Evolutionary conservation across 2,797 vertebrate genomes (phyloP).

Genomic region (Megaceryle alcyon): DNA sequence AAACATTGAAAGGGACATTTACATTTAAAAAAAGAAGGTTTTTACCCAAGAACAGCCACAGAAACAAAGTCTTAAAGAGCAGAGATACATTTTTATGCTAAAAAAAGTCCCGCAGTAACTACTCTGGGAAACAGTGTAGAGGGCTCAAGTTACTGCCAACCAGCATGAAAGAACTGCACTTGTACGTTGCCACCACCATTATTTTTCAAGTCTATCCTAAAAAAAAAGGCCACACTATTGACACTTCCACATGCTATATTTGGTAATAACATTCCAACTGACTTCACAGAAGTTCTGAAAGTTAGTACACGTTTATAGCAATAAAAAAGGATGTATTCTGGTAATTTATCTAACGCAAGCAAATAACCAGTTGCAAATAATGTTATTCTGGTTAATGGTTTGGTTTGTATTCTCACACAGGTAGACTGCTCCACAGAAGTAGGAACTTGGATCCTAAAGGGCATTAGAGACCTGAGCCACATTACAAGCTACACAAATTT

Average conservation of each 20-base stretch:
- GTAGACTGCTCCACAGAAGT: not conserved
- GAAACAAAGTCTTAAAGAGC: not conserved
- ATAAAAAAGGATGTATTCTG: not conserved
- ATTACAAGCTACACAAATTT: not conserved
- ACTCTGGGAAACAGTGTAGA: not conserved
- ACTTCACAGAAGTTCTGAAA: not conserved
- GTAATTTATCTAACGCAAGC: not conserved
- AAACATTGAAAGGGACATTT: not conserved
- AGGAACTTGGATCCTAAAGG: not conserved
- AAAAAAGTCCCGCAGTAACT: not conserved
- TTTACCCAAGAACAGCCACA: not conserved
- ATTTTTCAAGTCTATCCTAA: not conserved
- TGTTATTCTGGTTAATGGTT: not conserved
- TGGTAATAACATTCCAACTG: not conserved
- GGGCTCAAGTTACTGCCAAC: not conserved
- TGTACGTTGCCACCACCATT: not conserved
- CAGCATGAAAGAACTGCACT: not conserved
- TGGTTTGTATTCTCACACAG: accelerated
- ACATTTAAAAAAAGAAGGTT: not conserved
- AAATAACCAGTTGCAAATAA: not conserved
- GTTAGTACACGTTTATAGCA: not conserved
- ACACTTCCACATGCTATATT: not conserved
- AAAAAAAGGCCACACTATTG: not conserved
- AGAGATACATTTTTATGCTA: not conserved
- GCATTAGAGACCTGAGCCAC: not conserved